phyloP scores from a whole-genome alignment of 2,113 vertebrate genomes.

The Cheirogaleus medius region DNA sequence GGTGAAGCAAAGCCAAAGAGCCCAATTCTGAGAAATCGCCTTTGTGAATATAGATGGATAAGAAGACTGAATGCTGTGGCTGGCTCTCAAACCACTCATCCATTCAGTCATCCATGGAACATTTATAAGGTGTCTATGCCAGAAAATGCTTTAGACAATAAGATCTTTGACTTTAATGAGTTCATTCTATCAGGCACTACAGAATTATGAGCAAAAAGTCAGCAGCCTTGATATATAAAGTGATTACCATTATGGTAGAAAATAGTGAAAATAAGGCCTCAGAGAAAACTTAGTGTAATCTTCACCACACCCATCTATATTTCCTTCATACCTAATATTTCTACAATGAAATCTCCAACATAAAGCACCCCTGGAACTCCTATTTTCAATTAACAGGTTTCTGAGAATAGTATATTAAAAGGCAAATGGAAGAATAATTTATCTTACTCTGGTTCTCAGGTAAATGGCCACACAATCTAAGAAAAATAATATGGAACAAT shows the following conservation, averaged over 20 bases:
- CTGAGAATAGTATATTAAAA: slow-evolving; percentile 32
- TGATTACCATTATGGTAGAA: not conserved
- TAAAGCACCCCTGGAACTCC: not conserved
- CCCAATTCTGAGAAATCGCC: not conserved
- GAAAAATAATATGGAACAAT: slow-evolving; percentile 31
- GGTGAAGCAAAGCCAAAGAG: not conserved
- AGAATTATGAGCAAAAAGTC: not conserved
- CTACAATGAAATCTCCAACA: not conserved
- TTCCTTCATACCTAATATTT: not conserved
- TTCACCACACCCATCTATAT: not conserved
- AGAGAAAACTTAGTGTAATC: not conserved
- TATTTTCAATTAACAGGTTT: slow-evolving; percentile 21
- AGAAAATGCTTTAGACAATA: not conserved
- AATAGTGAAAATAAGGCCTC: not conserved
- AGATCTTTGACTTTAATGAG: not conserved
- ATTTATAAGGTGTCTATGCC: not conserved
- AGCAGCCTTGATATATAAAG: not conserved
- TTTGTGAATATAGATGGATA: too few relatives aligned
- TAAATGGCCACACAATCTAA: slow-evolving; percentile 37
- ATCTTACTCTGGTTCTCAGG: not conserved
- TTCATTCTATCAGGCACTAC: not conserved
- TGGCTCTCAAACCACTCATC: not conserved
- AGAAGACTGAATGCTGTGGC: not conserved
- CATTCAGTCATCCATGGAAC: not conserved
- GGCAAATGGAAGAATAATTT: slow-evolving; percentile 52